Evolutionary conservation across 2,888 invertebrate genomes (phyloP), one percentile per base, ranked within the genome.

Genomic region (Nyleta sp.): DNA sequence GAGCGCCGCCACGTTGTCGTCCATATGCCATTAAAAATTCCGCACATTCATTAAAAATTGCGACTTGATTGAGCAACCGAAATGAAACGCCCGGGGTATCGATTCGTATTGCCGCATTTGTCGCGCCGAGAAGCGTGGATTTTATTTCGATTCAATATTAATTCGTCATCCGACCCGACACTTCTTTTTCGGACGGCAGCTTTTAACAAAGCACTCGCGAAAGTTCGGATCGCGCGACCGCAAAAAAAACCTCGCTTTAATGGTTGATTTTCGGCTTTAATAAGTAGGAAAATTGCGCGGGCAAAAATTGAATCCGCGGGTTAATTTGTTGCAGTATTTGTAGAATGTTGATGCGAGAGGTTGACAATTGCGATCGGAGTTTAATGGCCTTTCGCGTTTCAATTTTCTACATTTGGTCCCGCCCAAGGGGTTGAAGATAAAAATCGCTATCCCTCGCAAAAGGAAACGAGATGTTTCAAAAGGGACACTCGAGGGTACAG

Each of bases 21-120:
- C 85, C 86, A 86, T 87, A 86, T 87, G 87, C 84, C 85, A 82
- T 86, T 84, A 84, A 80, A 82, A 83, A 80, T 81, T 83, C 55
- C 64, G 80, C 83, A 82, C 52, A 65, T 71, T 76, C 65, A 52
- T 77, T 77, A 77, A 76, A 76, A 76, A 53, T 70, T 75, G 68
- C 75, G 60, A 62, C 68, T 50, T 68, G 60, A 60, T 68, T 68
- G 68, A 68, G 62, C 60, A 62, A 74, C 48, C 67, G 53, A 75
- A 75, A 60, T 33, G 60, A 62, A 75, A 33, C 52, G 35, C 35
- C 35, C 35, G 35, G n/a, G 13, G 38, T 72, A 64, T 72, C 72
- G 72, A 64, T 64, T 72, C 55, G 13, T 31, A 55, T 72, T 42
- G 62, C 53, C 50, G 28, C 50, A 50, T 73, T 59, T 57, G 42